Evolutionary conservation across 1,140 invertebrate species (phyloP).

Genomic region (Calephelis nemesis): DNA sequence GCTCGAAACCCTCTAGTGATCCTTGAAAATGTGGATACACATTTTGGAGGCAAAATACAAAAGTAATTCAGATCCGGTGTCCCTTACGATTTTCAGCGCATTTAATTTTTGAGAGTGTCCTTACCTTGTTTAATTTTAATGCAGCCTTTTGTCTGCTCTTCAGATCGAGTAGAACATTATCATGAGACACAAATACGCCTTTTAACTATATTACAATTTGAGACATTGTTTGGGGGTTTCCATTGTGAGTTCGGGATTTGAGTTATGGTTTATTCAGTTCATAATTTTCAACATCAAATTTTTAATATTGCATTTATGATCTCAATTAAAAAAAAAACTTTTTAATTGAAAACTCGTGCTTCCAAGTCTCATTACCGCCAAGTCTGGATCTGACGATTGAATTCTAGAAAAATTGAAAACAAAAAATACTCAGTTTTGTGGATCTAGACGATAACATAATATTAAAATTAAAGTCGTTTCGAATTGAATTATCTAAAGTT

Average conservation of each 20-base stretch:
- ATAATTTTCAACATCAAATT: too few species aligned
- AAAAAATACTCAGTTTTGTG: too few species aligned
- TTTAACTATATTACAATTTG: constrained; percentile 11
- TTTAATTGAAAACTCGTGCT: too few species aligned
- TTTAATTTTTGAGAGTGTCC: constrained; percentile 65
- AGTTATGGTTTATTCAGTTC: too few species aligned
- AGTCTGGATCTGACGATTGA: too few species aligned
- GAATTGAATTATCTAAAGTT: too few species aligned
- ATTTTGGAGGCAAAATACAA: constrained; percentile 70
- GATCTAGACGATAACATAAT: too few species aligned
- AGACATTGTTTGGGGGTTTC: not conserved
- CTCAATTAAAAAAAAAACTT: too few species aligned
- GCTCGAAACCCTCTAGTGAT: constrained; percentile 49
- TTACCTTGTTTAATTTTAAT: constrained; percentile 43
- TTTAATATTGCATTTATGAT: too few species aligned
- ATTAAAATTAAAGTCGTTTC: too few species aligned
- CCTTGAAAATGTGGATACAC: constrained; percentile 60
- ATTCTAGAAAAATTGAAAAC: too few species aligned
- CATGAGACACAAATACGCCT: constrained; percentile 19
- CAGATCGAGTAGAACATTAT: constrained; percentile 17
- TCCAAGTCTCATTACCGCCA: too few species aligned
- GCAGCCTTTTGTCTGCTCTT: constrained; percentile 33
- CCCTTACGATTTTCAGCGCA: constrained; percentile 53
- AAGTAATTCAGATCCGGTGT: constrained; percentile 39
- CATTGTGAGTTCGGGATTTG: not conserved